Conservation (phyloP, 2,888 invertebrate genomes). For the Philopedon plagiatum region DNA sequence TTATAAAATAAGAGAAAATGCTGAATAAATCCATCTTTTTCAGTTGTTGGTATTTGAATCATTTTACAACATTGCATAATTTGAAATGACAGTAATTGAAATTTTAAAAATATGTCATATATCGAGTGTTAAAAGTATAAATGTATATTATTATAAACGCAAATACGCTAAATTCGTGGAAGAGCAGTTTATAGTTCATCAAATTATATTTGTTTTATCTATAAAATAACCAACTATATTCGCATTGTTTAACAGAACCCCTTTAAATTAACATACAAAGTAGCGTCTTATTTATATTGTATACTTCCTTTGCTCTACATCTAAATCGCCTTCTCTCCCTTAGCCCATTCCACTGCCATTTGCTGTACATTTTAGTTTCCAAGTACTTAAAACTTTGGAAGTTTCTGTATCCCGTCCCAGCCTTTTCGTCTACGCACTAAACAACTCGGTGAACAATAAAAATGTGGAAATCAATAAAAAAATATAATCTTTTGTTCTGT, state of each 20-base stretch:
- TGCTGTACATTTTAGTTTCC: conserved; percentile 27
- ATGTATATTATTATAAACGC: too few species aligned
- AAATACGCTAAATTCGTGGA: too few species aligned
- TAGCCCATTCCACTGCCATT: conserved; percentile 6
- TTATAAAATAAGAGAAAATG: too few species aligned
- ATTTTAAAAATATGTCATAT: too few species aligned
- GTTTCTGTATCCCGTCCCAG: not conserved
- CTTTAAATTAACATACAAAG: not conserved
- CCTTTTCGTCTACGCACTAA: not conserved
- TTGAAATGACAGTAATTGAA: too few species aligned
- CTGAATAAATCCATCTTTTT: too few species aligned
- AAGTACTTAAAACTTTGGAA: conserved; percentile 23
- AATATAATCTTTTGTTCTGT: not conserved
- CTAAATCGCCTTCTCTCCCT: not conserved
- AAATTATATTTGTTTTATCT: too few species aligned
- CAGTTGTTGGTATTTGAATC: too few species aligned
- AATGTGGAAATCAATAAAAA: not conserved
- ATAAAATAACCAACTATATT: not conserved
- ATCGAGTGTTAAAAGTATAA: too few species aligned
- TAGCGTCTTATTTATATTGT: not conserved
- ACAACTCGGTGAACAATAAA: not conserved
- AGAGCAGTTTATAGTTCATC: too few species aligned
- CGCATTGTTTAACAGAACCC: not conserved
- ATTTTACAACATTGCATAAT: too few species aligned
- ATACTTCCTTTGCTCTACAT: not conserved